Base-by-base conservation (phyloP, 2,888 invertebrate genomes). In the Hylaea fasciaria region DNA sequence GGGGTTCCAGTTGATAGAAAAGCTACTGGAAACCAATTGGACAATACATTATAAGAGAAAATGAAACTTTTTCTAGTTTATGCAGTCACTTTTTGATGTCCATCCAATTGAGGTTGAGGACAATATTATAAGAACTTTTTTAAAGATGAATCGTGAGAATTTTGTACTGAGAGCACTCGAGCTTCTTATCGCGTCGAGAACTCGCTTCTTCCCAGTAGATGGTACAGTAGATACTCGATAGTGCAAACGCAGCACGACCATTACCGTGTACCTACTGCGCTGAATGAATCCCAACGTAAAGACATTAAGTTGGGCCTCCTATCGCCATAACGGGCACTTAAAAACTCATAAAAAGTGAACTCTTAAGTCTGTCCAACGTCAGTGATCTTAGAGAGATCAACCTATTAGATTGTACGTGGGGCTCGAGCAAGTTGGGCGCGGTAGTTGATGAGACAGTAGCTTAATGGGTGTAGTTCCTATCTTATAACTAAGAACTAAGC, bases 291-390 rank as follows among this genome's bases (percentile, higher is more conserved):
- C 75, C 77, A 66, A 76, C 81, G 82, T 83, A 75, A 80, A 86
- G 85, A 83, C 87, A 86, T 87, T 85, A 88, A 82, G 73, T 84
- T 78, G 73, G 80, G 74, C 77, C 81, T 79, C 81, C 81, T 70
- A 80, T 78, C 71, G 74, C 74, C 72, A 79, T 88, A 89, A 89
- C 87, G 84, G 86, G 83, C 86, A 89, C 88, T 91, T 89, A 87
- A 86, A 89, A 87, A 85, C 80, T 83, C 88, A 83, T 89, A 89
- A 89, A 22, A 88, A 87, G 77, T 76, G 76, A 84, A 85, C 77
- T 82, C 77, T 66, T 77, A 78, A 81, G 75, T 73, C 78, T 74
- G 75, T 70, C 77, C 73, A 74, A 72, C 70, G 71, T 66, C 74
- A 70, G 70, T 72, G 77, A 77, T 76, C 77, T 76, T 69, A 50